Percentiles rank a stretch among this genome's conserved stretches.
phyloP scores from a whole-genome alignment of 2,888 invertebrate species.

The Heliconius sara region DNA sequence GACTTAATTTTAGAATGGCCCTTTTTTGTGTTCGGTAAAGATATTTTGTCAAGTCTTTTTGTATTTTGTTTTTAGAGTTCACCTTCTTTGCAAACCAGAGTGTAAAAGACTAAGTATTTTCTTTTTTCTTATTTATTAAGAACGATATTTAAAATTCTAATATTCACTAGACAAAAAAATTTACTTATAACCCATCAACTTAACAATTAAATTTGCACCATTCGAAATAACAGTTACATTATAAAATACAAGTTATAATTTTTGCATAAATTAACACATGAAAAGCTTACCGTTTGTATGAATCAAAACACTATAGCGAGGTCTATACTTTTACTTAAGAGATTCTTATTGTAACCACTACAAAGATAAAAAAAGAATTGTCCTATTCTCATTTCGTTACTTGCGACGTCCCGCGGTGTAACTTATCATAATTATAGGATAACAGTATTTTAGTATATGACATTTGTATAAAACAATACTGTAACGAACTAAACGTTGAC shows the following conservation, averaged over 20 bases:
- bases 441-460: constrained; percentile 48
- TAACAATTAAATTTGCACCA: constrained; percentile 13
- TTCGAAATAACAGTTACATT: constrained; percentile 3
- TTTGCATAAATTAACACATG: constrained; percentile 64
- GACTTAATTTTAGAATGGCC: constrained; percentile 20
- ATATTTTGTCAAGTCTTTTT: not conserved
- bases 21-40: not conserved
- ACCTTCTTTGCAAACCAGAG: not conserved
- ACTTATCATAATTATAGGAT: constrained; percentile 64
- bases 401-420: constrained; percentile 42
- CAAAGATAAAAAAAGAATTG: constrained; percentile 35
- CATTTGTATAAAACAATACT: constrained; percentile 57
- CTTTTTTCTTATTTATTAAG: not conserved
- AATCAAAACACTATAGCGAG: constrained; percentile 67
- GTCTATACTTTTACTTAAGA: constrained; percentile 9
- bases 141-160: not conserved
- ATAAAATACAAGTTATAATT: constrained; percentile 5
- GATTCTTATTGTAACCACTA: constrained; percentile 31
- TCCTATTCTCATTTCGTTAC: constrained; percentile 18
- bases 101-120: not conserved
- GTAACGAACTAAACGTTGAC: constrained; percentile 45
- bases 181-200: not conserved
- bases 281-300: constrained; percentile 59
- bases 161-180: not conserved
- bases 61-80: not conserved